Percentiles rank a stretch among this genome's conserved stretches.
Evolutionary conservation across 2,888 invertebrate genomes (phyloP).

Genomic region (Lymantria dispar): DNA sequence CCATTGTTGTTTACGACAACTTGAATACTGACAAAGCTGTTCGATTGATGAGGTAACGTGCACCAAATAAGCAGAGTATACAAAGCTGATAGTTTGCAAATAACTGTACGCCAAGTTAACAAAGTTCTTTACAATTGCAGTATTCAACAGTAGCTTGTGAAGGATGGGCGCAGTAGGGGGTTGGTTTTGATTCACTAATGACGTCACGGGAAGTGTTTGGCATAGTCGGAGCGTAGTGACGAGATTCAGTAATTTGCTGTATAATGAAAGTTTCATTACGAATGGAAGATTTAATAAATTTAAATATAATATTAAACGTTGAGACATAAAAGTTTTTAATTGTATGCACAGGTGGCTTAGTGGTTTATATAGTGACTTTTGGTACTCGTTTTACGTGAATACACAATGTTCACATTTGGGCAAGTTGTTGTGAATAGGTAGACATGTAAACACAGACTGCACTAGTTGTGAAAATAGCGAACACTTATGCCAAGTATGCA

Average conservation of each 20-base stretch:
- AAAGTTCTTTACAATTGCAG: slow-evolving; percentile 1
- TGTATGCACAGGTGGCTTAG: background rate
- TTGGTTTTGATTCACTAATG: slow-evolving; percentile 32
- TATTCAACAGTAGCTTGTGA: slow-evolving; percentile 13
- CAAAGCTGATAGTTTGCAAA: background rate
- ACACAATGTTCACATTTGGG: no score
- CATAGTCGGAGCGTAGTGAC: slow-evolving; percentile 16
- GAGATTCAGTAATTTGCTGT: slow-evolving; percentile 17
- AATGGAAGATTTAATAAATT: slow-evolving; percentile 1
- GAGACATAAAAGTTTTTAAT: background rate
- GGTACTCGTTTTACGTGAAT: no score
- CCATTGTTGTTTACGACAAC: no score
- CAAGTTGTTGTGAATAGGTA: no score
- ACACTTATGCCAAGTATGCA: no score
- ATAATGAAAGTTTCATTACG: slow-evolving; percentile 24
- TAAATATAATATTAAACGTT: slow-evolving; percentile 1
- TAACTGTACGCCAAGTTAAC: background rate
- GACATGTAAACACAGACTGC: no score
- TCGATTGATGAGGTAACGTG: no score
- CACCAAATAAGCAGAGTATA: no score
- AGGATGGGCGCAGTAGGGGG: background rate
- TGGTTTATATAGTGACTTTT: background rate
- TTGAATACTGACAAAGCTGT: no score
- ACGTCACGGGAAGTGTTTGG: slow-evolving; percentile 24
- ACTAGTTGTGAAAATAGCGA: no score